A percentile compares a stretch with the other conserved stretches of the same genome.
Conservation (phyloP, 2,113 vertebrate genomes). For the Physeter macrocephalus region DNA sequence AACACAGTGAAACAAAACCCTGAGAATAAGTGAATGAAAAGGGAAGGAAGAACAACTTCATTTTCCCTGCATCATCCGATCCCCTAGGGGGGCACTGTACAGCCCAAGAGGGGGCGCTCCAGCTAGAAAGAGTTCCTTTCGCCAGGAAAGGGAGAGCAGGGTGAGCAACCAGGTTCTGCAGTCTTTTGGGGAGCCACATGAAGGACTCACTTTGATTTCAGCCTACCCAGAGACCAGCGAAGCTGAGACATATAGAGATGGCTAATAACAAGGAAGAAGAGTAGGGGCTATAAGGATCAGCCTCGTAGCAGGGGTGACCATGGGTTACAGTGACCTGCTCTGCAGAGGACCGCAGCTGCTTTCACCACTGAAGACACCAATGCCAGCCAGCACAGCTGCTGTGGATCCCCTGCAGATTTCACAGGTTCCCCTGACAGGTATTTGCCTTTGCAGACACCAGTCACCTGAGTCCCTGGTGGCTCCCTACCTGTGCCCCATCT, state of each 20-base stretch:
- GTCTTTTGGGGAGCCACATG: neutral
- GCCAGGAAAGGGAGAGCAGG: neutral
- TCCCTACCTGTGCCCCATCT: neutral
- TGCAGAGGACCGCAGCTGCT: neutral
- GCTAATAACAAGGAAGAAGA: neutral
- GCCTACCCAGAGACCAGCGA: neutral
- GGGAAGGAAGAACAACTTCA: neutral
- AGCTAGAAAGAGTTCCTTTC: neutral
- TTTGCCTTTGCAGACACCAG: neutral
- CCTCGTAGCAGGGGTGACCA: fast-evolving
- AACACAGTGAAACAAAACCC: neutral
- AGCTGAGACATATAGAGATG: neutral
- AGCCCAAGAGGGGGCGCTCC: neutral
- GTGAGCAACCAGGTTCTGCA: neutral
- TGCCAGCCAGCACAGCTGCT: neutral
- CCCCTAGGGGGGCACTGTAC: neutral
- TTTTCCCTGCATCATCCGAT: neutral
- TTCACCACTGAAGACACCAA: neutral
- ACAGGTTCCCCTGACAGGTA: neutral
- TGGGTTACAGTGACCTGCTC: neutral
- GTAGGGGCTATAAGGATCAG: neutral
- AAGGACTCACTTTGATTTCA: neutral
- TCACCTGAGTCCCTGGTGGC: neutral
- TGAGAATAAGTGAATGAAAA: neutral
- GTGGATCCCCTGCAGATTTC: neutral